These are phyloP conservation scores for Drosophila lacteicornis DNA, from an alignment of 1,140 invertebrate genomes.

Conservation along the genomic window DNA sequence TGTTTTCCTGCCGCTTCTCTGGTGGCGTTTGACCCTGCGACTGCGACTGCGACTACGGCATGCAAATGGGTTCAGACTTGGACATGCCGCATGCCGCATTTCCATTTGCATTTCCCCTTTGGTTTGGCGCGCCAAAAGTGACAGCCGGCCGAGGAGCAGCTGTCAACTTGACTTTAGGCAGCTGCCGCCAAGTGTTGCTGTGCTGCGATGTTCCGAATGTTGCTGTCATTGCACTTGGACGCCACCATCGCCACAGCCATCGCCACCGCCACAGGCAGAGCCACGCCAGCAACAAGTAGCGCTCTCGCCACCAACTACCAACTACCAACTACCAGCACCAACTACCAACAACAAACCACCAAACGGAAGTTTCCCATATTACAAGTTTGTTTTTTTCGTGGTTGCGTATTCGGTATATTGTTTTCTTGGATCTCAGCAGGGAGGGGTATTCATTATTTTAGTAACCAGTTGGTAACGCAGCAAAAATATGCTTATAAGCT, in stretches of 20 bases:
- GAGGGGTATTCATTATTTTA: neutral
- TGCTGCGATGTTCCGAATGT: conserved; percentile 1
- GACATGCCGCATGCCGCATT: conserved; percentile 39
- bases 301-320: conserved; percentile 1
- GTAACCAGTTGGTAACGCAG: neutral
- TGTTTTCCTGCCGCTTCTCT: conserved; percentile 8
- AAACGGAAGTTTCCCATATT: conserved; percentile 51
- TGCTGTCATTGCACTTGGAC: conserved; percentile 45
- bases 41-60: conserved; percentile 26
- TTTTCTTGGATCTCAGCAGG: neutral
- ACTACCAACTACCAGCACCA: neutral
- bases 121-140: conserved; percentile 54
- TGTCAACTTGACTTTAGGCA: conserved; percentile 62
- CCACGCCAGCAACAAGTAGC: conserved; percentile 47
- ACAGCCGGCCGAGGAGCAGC: conserved; percentile 53
- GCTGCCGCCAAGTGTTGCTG: conserved; percentile 37
- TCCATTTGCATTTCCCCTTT: conserved; percentile 42
- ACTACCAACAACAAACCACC: conserved; percentile 4
- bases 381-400: conserved; percentile 29
- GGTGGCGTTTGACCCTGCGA: conserved; percentile 40
- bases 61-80: conserved; percentile 57
- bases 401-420: conserved; percentile 19
- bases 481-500: too few relatives aligned
- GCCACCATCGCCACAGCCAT: conserved; percentile 1
- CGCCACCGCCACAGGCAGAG: neutral